Evolutionary conservation across 2,888 invertebrate species (phyloP).

Genomic region (Rosalia funebris): DNA sequence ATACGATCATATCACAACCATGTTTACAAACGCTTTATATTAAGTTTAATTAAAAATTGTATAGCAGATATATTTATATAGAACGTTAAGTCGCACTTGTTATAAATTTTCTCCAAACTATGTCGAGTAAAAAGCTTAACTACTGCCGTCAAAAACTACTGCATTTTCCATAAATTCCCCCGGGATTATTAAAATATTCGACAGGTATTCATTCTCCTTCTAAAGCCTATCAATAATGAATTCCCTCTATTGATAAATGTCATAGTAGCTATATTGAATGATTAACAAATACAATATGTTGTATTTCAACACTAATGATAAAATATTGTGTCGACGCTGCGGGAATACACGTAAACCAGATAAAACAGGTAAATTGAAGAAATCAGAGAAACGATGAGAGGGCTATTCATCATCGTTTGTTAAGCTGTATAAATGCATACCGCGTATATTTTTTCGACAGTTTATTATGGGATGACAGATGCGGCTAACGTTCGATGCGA

Average conservation of each 20-base stretch:
- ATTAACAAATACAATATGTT: conserved; percentile 15
- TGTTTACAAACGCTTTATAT: no score
- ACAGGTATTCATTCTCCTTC: conserved; percentile 13
- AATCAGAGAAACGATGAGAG: background rate
- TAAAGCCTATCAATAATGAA: conserved; percentile 12
- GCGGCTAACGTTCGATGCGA: no score
- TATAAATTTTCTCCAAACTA: no score
- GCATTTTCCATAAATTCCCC: background rate
- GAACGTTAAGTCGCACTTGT: no score
- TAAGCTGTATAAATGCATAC: background rate
- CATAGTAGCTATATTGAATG: conserved; percentile 5
- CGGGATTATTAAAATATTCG: conserved; percentile 21
- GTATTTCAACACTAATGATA: conserved; percentile 2
- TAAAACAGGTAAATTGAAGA: background rate
- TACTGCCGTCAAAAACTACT: no score
- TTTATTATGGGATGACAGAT: background rate
- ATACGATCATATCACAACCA: no score
- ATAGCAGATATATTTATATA: no score
- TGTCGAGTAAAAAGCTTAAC: no score
- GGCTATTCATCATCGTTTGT: background rate
- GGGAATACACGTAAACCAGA: background rate
- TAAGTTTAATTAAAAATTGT: no score
- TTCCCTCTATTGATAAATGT: conserved; percentile 16
- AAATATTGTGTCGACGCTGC: background rate
- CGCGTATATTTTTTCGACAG: background rate